A percentile compares a stretch with the other conserved stretches of the same genome.
Conservation (phyloP, 2,797 vertebrate species). For the Gobionotothen gibberifrons region DNA sequence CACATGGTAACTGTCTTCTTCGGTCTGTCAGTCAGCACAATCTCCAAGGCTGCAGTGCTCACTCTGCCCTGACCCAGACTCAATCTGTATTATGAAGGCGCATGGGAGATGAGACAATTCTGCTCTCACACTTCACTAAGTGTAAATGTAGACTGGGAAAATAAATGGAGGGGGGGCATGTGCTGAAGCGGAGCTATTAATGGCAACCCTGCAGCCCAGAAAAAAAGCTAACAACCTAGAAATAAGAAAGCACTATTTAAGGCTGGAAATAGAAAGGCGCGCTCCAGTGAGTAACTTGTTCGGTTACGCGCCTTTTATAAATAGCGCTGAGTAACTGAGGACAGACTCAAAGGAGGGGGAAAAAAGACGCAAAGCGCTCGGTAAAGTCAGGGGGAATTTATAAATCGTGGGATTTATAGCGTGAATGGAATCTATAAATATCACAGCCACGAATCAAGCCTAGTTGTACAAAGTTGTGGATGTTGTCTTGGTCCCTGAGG, state of each 20-base stretch:
- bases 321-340: slow-evolving; percentile 78
- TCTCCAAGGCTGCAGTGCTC: slow-evolving; percentile 22
- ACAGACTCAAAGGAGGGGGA: slow-evolving; percentile 44
- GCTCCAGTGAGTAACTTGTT: slow-evolving; percentile 70
- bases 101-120: slow-evolving; percentile 55
- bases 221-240: slow-evolving; percentile 70
- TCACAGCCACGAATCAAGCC: slow-evolving; percentile 56
- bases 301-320: slow-evolving; percentile 69
- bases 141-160: slow-evolving; percentile 65
- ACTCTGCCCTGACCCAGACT: slow-evolving; percentile 14
- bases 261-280: slow-evolving; percentile 76
- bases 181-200: slow-evolving; percentile 72
- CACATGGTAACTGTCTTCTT: slow-evolving; percentile 3
- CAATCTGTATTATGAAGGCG: slow-evolving; percentile 29
- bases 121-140: slow-evolving; percentile 49
- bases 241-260: slow-evolving; percentile 74
- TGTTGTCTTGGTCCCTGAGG: slow-evolving; percentile 57
- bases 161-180: slow-evolving; percentile 1
- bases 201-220: slow-evolving; percentile 69
- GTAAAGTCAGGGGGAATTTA: slow-evolving; percentile 63
- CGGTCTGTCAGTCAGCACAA: slow-evolving; percentile 15
- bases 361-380: slow-evolving; percentile 42
- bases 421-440: slow-evolving; percentile 75
- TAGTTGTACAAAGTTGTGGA: slow-evolving; percentile 37
- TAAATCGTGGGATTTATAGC: slow-evolving; percentile 66